These are phyloP conservation scores for Cottoperca gobio DNA, from an alignment of 2,797 vertebrate genomes.

Conservation along the genomic window DNA sequence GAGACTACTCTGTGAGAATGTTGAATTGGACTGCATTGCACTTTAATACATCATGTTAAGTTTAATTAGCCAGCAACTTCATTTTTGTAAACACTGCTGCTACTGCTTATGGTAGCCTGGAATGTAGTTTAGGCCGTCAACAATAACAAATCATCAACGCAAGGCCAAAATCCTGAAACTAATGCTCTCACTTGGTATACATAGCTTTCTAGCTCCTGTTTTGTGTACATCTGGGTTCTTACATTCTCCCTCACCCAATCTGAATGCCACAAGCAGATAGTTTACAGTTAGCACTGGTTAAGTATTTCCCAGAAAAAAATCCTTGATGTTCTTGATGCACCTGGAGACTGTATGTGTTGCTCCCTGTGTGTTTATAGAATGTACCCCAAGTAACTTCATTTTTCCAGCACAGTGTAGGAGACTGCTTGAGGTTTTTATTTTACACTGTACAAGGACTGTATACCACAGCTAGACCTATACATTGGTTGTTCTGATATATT, in stretches of 20 bases:
- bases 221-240: neutral
- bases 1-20: neutral
- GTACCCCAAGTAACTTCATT: neutral
- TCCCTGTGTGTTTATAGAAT: neutral
- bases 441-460: neutral
- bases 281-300: neutral
- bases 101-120: neutral
- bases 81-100: slow-evolving; percentile 4
- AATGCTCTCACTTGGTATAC: neutral
- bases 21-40: neutral
- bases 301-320: neutral
- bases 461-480: neutral
- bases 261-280: neutral
- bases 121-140: slow-evolving; percentile 3
- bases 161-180: neutral
- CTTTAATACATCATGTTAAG: neutral
- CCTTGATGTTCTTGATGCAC: slow-evolving; percentile 8
- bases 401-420: neutral
- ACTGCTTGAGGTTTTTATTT: neutral
- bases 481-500: neutral
- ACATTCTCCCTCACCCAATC: neutral
- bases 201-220: neutral
- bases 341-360: neutral
- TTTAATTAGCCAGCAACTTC: neutral
- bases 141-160: slow-evolving; percentile 4